These are phyloP conservation scores for Chrysomallon squamiferum DNA, from an alignment of 1,140 invertebrate species.

Conservation along the genomic window DNA sequence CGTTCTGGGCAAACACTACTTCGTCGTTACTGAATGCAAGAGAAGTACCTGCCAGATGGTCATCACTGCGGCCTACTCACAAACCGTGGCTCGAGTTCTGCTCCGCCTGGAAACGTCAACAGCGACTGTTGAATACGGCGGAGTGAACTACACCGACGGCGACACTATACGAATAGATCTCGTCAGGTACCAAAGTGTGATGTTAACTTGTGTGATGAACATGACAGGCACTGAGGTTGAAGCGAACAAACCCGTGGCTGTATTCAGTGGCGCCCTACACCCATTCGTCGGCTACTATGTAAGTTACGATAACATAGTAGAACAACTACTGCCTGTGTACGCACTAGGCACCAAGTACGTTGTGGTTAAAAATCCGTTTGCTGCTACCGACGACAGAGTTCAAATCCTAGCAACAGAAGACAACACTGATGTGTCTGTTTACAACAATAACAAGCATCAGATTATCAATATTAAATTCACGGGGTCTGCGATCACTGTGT, in stretches of 20 bases:
- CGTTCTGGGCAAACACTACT: background rate
- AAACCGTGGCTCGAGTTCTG: background rate
- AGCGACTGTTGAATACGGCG: background rate
- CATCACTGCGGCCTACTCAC: background rate
- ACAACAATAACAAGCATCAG: background rate
- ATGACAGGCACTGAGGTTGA: background rate
- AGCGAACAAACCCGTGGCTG: background rate
- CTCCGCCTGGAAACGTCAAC: background rate
- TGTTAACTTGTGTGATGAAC: background rate
- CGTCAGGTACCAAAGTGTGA: background rate
- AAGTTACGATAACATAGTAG: background rate
- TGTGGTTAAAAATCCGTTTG: background rate
- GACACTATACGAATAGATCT: background rate
- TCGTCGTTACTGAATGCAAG: background rate
- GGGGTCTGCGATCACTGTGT: background rate
- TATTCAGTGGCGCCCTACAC: background rate
- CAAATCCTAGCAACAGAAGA: background rate
- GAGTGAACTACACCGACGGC: background rate
- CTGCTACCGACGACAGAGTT: background rate
- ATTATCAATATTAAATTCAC: background rate
- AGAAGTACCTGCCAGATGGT: background rate
- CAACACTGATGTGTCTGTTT: background rate
- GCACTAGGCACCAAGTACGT: background rate
- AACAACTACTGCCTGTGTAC: background rate
- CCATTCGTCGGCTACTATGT: background rate